Evolutionary conservation across 2,888 invertebrate species (phyloP), one percentile per base, ranked within the genome.

Genomic region (Formica aserva): DNA sequence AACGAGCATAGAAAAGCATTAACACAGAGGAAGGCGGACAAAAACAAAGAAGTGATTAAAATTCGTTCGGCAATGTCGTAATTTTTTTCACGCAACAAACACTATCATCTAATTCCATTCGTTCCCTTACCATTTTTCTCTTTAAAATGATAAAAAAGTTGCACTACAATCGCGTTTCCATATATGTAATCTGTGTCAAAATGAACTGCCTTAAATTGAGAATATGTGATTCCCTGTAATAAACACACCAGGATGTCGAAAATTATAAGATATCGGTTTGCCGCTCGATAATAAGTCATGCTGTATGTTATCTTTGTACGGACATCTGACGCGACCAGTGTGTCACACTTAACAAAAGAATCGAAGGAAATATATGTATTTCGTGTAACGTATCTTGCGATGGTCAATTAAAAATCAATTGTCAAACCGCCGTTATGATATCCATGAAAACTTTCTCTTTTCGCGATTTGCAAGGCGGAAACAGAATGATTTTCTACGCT

Each of bases 211-310:
- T 76, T 60, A 22, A 66, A 55, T 38, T 32, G 15, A 67, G 18
- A 84, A 74, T 83, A 48, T 77, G 52, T 22, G 29, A 77, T 60
- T 85, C 62, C 3, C 26, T 48, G 32, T 52, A 85, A 78, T 69
- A n/a, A 77, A 38, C 5, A 48, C 26, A 35, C 18, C 35, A 85
- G 69, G 71, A 88, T 84, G 60, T 45, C 55, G 55, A 62, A 81
- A 85, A 85, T 78, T 82, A 80, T 32, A 32, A 35, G 77, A 69
- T 66, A 84, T 62, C 74, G 32, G 13, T 48, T 41, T 48, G 11
- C 22, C 29, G 55, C 8, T 63, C 65, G 26, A 18, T 41, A 41
- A 67, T 32, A 11, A 9, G 6, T 29, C 41, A 11, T 66, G 9
- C 9, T 38, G 3, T 29, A 77, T 32, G 29, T 77, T 8, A 26